phyloP scores from a whole-genome alignment of 1,140 invertebrate species.

The Acromyrmex echinatior region DNA sequence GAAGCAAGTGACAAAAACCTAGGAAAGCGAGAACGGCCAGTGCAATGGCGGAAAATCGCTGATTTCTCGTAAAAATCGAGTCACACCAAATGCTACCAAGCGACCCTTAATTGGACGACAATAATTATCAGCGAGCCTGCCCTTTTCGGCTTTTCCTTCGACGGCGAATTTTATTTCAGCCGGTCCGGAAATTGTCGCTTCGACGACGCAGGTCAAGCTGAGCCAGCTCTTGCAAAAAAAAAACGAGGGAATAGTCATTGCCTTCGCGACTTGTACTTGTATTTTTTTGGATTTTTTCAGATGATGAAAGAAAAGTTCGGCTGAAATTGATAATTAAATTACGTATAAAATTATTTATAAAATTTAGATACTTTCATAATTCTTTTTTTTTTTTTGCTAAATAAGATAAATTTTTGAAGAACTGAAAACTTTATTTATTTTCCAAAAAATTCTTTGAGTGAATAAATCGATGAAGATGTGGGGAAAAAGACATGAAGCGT shows the following conservation, averaged over 20 bases:
- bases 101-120: constrained; percentile 72
- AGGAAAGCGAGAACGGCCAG: constrained; percentile 42
- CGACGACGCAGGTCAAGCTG: constrained; percentile 83
- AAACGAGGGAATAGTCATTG: constrained; percentile 46
- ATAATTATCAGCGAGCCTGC: constrained; percentile 79
- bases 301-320: background rate
- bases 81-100: constrained; percentile 45
- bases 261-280: background rate
- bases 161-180: constrained; percentile 66
- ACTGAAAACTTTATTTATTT: background rate
- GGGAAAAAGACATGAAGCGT: background rate
- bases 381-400: background rate
- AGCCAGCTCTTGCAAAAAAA: constrained; percentile 77
- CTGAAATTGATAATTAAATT: background rate
- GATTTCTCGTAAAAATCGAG: constrained; percentile 80
- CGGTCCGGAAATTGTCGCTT: constrained; percentile 72
- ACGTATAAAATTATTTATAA: background rate
- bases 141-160: constrained; percentile 48
- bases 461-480: background rate
- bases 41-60: constrained; percentile 80
- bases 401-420: constrained; percentile 3
- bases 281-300: constrained; percentile 7
- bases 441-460: background rate
- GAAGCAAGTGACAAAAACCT: constrained; percentile 39
- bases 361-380: background rate